Evolutionary conservation across 2,113 vertebrate species (phyloP).

Genomic region (Speoplatyrhinus poulsoni): DNA sequence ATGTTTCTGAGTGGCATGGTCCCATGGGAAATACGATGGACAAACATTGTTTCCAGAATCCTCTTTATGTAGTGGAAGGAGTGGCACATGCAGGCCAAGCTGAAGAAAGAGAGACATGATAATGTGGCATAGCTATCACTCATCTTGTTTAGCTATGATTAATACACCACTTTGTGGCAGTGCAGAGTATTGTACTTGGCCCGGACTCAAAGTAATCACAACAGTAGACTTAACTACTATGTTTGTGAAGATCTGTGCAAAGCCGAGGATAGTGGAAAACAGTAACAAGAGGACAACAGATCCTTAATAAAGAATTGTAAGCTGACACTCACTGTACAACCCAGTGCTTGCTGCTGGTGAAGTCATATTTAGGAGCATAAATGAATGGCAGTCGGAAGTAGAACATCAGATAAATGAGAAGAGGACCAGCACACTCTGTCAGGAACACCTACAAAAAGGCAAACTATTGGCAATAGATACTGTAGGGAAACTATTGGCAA

Average conservation of each 20-base stretch:
- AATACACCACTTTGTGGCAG: slow-evolving; percentile 3
- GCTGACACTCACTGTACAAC: slow-evolving; percentile 88
- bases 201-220: slow-evolving; percentile 34
- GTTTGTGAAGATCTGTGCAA: slow-evolving; percentile 28
- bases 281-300: slow-evolving; percentile 4
- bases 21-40: slow-evolving; percentile 90
- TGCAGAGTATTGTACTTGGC: slow-evolving; percentile 28
- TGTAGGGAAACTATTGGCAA: background rate
- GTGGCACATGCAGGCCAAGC: slow-evolving; percentile 88
- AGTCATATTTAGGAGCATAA: slow-evolving; percentile 86
- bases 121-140: background rate
- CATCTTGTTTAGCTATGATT: slow-evolving; percentile 30
- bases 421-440: slow-evolving; percentile 84
- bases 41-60: slow-evolving; percentile 87
- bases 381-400: slow-evolving; percentile 91
- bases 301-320: slow-evolving; percentile 5
- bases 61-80: slow-evolving; percentile 90
- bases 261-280: slow-evolving; percentile 27
- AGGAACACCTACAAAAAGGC: slow-evolving; percentile 83
- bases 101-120: slow-evolving; percentile 52
- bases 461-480: background rate
- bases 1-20: slow-evolving; percentile 92
- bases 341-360: slow-evolving; percentile 86
- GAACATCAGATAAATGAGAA: slow-evolving; percentile 90
- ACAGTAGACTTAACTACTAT: slow-evolving; percentile 9